phyloP scores from a whole-genome alignment of 1,140 invertebrate species.

The Saccostrea glomerata region DNA sequence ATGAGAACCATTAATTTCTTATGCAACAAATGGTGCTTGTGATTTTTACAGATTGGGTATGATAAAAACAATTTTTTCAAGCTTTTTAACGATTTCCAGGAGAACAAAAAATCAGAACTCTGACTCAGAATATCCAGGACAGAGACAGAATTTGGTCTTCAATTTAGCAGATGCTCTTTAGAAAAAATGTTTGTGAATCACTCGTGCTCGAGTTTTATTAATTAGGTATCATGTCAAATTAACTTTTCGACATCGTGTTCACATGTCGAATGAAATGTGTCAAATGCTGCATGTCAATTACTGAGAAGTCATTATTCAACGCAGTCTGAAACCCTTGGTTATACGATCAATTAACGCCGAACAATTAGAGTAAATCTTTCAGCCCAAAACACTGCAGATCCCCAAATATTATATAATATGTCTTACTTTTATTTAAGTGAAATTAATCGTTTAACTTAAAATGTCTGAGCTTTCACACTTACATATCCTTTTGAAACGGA shows the following conservation, averaged over 20 bases:
- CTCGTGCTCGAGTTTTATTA: not conserved
- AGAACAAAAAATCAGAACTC: not conserved
- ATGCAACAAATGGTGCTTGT: not conserved
- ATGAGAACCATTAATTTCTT: conserved; percentile 12
- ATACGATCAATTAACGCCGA: no score
- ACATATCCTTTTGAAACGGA: no score
- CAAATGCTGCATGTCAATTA: not conserved
- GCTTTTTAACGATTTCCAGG: conserved; percentile 18
- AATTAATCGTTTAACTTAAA: no score
- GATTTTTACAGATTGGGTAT: not conserved
- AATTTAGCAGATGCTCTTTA: conserved; percentile 23
- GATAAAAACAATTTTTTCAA: not conserved
- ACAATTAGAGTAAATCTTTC: no score
- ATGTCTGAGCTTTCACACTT: no score
- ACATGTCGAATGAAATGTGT: not conserved
- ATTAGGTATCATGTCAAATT: not conserved
- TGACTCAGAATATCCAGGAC: not conserved
- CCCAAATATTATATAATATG: no score
- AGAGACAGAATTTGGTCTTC: not conserved
- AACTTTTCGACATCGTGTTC: not conserved
- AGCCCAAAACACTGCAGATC: no score
- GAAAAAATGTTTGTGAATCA: not conserved
- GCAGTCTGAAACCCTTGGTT: not conserved
- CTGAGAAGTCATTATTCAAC: not conserved
- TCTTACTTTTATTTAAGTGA: no score